Base-by-base conservation (phyloP, 2,797 vertebrate genomes). In the Ceyx erithaca region DNA sequence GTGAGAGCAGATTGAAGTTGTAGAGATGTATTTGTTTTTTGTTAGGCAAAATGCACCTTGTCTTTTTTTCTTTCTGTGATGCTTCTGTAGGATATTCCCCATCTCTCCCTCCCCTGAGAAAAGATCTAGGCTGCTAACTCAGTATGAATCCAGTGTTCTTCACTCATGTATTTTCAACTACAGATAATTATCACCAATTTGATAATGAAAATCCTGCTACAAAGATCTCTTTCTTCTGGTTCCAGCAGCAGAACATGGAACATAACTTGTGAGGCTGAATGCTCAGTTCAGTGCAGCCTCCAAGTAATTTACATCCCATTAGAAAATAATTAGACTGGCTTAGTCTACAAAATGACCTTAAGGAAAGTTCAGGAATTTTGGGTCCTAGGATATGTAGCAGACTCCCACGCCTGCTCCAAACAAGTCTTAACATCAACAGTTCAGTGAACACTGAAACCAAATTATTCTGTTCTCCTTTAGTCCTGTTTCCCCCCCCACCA, bases 271-370 rank as follows among this genome's bases (percentile, higher is more conserved):
- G 22, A 46, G 69, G 58, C 82, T 78, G 76, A 87, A 80, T 43
- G 31, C 22, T 55, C 45, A 21, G 70, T 79, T 86, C 87, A 79
- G 75, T 89, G 64, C 2, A 2, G 81, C 89, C 61, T 82, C 71
- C 90, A 87, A 90, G 77, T 84, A 91, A 93, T 94, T 95, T 92
- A 90, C 89, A 93, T 83, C 63, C 72, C 85, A 93, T 91, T 93
- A 94, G 20, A 68, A 80, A 94, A 94, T 95, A 96, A 95, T 87
- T 81, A 85, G 92, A 87, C 73, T 89, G 89, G 93, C 85, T 93
- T 85, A 95, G 77, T 55, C 67, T 78, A 72, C 61, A 66, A 49
- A 91, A 92, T 90, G 52, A 85, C 92, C 80, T 93, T 80, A 84
- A 92, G 49, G 49, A 84, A 95, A 95, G 92, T 92, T 96, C 85